A percentile compares a stretch with the other conserved stretches of the same genome.
Evolutionary conservation across 2,888 invertebrate species (phyloP).

Genomic region (Phragmatobia fuliginosa): DNA sequence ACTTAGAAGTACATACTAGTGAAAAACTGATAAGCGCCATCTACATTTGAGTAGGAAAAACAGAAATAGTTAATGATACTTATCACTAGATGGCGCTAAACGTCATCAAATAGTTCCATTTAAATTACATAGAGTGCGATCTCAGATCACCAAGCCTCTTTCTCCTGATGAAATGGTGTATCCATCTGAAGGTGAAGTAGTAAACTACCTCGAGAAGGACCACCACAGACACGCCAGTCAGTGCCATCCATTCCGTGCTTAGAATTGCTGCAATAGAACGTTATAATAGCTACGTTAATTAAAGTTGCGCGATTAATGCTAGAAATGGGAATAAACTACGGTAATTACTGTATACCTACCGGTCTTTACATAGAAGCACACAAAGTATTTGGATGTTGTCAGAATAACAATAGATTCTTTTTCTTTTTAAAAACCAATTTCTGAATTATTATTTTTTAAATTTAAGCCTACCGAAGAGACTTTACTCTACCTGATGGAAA

Average conservation of each 20-base stretch:
- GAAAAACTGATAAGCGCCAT: neutral
- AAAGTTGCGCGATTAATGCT: neutral
- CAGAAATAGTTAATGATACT: neutral
- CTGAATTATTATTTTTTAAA: too few species aligned
- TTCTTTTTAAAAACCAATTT: too few species aligned
- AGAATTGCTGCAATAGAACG: conserved; percentile 37
- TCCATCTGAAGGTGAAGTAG: conserved; percentile 54
- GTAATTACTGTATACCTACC: too few species aligned
- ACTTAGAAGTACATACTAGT: neutral
- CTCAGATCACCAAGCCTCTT: conserved; percentile 22
- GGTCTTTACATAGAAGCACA: neutral
- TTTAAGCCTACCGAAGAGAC: too few species aligned
- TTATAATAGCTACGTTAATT: neutral
- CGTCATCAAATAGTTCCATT: neutral
- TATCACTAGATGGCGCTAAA: conserved; percentile 6
- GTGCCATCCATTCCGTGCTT: conserved; percentile 53
- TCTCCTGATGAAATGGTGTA: conserved; percentile 49
- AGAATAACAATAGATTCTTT: too few species aligned
- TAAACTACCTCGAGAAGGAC: conserved; percentile 58
- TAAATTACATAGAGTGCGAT: conserved; percentile 25
- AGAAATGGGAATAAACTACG: neutral
- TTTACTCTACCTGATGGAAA: too few species aligned
- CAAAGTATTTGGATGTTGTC: neutral
- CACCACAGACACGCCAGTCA: conserved; percentile 52
- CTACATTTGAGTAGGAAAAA: neutral